These are phyloP conservation scores for Pseudococcus jackbeardsleyi DNA, from an alignment of 2,888 invertebrate species.

Conservation along the genomic window DNA sequence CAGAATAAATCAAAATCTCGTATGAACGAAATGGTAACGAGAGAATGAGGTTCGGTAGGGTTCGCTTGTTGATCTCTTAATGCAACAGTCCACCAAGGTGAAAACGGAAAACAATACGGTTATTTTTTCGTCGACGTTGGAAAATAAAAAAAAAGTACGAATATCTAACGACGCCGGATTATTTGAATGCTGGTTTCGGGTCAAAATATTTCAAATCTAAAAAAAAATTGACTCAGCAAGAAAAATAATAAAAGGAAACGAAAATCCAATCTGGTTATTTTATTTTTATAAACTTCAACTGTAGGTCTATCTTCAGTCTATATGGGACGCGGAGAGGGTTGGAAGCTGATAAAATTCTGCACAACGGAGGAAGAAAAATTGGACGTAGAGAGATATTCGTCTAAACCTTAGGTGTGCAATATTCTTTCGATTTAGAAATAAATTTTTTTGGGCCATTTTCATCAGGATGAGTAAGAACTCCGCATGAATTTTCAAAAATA, in stretches of 20 bases:
- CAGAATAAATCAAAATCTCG: neutral
- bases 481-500: no score
- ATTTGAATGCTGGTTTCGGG: neutral
- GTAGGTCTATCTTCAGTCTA: neutral
- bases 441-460: no score
- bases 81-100: constrained; percentile 10
- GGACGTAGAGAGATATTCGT: no score
- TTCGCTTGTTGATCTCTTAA: constrained; percentile 31
- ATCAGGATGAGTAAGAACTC: no score
- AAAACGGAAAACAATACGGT: neutral
- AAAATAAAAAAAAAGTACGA: neutral
- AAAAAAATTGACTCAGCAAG: neutral
- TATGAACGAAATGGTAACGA: neutral
- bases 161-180: constrained; percentile 16
- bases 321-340: neutral
- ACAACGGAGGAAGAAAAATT: no score
- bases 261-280: neutral
- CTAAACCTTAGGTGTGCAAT: no score
- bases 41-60: neutral
- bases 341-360: neutral
- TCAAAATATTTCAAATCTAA: neutral
- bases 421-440: no score
- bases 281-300: neutral
- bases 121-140: neutral
- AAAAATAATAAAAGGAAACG: neutral